A percentile compares a stretch with the other conserved stretches of the same genome.
These are phyloP conservation scores for Pelusios castaneus DNA, from an alignment of 2,113 vertebrate genomes.

Conservation along the genomic window DNA sequence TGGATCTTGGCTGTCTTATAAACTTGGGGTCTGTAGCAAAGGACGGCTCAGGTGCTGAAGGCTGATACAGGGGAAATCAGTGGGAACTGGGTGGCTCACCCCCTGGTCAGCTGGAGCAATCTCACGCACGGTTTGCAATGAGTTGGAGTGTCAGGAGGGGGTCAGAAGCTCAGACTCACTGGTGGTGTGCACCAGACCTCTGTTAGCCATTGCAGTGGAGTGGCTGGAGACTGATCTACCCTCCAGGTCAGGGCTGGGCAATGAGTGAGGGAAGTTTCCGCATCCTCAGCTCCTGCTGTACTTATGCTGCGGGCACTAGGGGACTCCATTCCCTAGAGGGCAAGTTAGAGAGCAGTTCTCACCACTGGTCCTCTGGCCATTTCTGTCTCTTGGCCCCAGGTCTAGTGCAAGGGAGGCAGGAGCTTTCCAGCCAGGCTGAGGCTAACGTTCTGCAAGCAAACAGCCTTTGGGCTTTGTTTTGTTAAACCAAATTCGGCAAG, in stretches of 20 bases:
- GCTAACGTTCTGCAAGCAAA: fast-evolving
- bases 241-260: not conserved
- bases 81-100: not conserved
- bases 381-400: not conserved
- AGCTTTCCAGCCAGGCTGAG: not conserved
- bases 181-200: not conserved
- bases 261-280: not conserved
- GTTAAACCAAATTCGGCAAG: conserved; percentile 76
- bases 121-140: not conserved
- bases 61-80: not conserved
- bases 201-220: not conserved
- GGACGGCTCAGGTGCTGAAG: not conserved
- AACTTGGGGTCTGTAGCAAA: not conserved
- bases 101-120: not conserved
- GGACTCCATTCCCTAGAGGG: not conserved
- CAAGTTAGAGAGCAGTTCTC: too few species aligned
- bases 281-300: not conserved
- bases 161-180: not conserved
- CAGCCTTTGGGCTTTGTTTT: conserved; percentile 51
- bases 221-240: too few species aligned
- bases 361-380: too few species aligned
- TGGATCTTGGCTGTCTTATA: too few species aligned
- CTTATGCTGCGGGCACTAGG: not conserved
- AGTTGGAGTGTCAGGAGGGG: not conserved
- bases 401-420: not conserved